Conservation (phyloP, 2,888 invertebrate species). For the Cryptus armator region DNA sequence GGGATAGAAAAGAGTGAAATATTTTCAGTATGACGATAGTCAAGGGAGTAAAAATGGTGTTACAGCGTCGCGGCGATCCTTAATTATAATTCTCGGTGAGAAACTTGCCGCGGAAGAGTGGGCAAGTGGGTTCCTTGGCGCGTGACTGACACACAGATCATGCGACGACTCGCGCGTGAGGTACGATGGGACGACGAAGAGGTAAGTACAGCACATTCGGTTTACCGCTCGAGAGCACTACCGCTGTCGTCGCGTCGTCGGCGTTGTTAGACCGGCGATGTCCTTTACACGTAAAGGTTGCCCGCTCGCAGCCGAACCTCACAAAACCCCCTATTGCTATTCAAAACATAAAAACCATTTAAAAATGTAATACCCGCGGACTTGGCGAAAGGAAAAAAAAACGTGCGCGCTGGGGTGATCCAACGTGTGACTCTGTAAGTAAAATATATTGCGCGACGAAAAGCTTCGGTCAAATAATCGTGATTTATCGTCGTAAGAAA, state of each 20-base stretch:
- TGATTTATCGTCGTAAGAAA: conserved; percentile 84
- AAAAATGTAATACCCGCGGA: conserved; percentile 84
- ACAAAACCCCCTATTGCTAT: conserved; percentile 82
- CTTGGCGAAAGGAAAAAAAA: conserved; percentile 63
- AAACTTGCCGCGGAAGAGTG: conserved; percentile 81
- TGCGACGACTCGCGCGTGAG: conserved; percentile 57
- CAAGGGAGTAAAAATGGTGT: conserved; percentile 13
- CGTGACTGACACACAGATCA: conserved; percentile 81
- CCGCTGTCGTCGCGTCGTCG: neutral
- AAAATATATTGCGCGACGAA: conserved; percentile 84
- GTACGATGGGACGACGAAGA: neutral
- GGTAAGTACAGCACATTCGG: conserved; percentile 37
- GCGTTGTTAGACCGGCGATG: conserved; percentile 52
- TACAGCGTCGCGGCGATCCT: conserved; percentile 76
- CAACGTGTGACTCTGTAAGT: conserved; percentile 84
- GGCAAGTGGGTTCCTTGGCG: conserved; percentile 81
- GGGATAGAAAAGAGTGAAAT: neutral
- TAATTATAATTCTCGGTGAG: conserved; percentile 84
- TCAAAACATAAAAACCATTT: conserved; percentile 85
- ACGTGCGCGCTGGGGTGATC: conserved; percentile 78
- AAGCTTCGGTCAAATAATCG: conserved; percentile 85
- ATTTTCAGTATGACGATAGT: neutral
- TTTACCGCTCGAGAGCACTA: conserved; percentile 9
- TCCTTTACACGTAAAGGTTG: conserved; percentile 50
- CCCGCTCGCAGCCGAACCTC: conserved; percentile 42